Evolutionary conservation across 1,140 invertebrate species (phyloP).

Genomic region (Meteorus sp.): DNA sequence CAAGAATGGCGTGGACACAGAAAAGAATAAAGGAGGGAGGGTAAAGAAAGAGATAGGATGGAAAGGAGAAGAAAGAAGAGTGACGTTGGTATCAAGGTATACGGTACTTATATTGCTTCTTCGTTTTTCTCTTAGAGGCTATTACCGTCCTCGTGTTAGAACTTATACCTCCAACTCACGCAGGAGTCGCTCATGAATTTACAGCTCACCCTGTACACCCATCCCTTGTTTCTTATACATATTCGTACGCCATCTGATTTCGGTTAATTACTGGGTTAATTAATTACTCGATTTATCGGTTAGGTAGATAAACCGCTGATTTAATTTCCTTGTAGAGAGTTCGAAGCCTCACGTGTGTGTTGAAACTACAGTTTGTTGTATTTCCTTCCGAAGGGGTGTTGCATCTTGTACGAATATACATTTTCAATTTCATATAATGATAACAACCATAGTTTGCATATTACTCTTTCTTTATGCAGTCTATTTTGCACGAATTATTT

Average conservation of each 20-base stretch:
- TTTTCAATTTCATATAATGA: too few relatives aligned
- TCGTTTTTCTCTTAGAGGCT: slow-evolving; percentile 1
- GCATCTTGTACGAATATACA: too few relatives aligned
- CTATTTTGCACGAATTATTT: too few relatives aligned
- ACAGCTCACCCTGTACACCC: slow-evolving; percentile 2
- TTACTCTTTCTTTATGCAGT: too few relatives aligned
- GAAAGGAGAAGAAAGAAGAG: too few relatives aligned
- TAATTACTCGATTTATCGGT: slow-evolving; percentile 53
- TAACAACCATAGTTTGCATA: too few relatives aligned
- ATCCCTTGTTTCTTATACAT: slow-evolving; percentile 39
- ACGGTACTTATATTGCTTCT: too few relatives aligned
- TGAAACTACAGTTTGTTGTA: not conserved
- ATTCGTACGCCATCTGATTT: slow-evolving; percentile 51
- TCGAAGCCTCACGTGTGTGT: slow-evolving; percentile 8
- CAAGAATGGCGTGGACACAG: too few relatives aligned
- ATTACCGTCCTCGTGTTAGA: slow-evolving; percentile 16
- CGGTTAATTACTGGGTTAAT: slow-evolving; percentile 51
- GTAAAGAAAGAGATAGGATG: too few relatives aligned
- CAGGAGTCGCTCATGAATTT: slow-evolving; percentile 32
- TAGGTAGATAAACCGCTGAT: slow-evolving; percentile 46
- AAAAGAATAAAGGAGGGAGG: too few relatives aligned
- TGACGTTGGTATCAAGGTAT: too few relatives aligned
- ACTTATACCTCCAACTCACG: slow-evolving; percentile 46
- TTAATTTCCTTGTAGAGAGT: slow-evolving; percentile 38
- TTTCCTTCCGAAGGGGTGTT: too few relatives aligned